These are phyloP conservation scores for Nomada fucata DNA, from an alignment of 2,888 invertebrate genomes.

Conservation along the genomic window DNA sequence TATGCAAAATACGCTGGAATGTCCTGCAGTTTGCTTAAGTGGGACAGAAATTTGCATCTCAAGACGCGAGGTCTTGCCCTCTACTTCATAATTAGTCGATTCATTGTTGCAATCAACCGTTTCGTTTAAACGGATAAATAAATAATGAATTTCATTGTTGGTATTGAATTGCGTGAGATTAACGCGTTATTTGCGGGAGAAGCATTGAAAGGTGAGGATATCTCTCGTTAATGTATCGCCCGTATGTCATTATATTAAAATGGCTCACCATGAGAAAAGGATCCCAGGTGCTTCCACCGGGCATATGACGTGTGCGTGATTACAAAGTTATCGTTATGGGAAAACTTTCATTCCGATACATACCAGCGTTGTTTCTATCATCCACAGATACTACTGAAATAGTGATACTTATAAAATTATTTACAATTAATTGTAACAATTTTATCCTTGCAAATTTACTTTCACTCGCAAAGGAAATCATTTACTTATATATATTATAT, in stretches of 20 bases:
- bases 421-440: neutral
- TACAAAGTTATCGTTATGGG: conserved; percentile 80
- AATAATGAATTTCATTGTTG: neutral
- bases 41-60: conserved; percentile 74
- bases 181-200: neutral
- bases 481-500: too few relatives aligned
- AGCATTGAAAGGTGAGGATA: too few relatives aligned
- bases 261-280: conserved; percentile 76
- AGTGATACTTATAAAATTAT: neutral
- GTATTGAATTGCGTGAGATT: neutral
- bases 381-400: neutral
- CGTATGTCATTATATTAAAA: conserved; percentile 68
- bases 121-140: conserved; percentile 4
- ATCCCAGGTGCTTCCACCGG: conserved; percentile 78
- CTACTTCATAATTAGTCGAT: conserved; percentile 62
- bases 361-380: conserved; percentile 12
- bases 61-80: conserved; percentile 71
- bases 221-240: conserved; percentile 9
- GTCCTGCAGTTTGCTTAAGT: conserved; percentile 69
- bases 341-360: conserved; percentile 72
- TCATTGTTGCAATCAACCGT: conserved; percentile 5
- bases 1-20: conserved; percentile 75
- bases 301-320: conserved; percentile 79
- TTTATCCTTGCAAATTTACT: neutral
- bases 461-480: too few relatives aligned